Base-by-base conservation (phyloP, 2,797 vertebrate genomes). In the Chromobotia macracanthus region DNA sequence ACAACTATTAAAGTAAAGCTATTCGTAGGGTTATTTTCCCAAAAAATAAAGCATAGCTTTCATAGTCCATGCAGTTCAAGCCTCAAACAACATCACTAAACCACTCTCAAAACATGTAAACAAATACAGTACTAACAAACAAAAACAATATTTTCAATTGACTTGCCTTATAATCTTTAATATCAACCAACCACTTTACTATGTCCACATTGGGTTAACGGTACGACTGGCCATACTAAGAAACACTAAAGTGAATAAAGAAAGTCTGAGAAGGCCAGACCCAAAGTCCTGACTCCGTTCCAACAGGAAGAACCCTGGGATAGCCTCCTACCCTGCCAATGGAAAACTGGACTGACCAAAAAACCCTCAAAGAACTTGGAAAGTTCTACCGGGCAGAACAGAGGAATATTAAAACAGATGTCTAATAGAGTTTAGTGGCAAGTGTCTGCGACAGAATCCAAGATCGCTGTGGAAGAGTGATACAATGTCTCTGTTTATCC, bases 351-450 rank as follows among this genome's bases (percentile, higher is more conserved):
- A 94, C 89, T 91, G 91, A 94, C 90, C 92, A 93, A 85, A 93
- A 93, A 94, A 95, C 93, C 93, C 94, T 94, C 93, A 94, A 88
- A 91, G 90, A 92, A 92, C 91, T 93, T 94, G 93, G 92, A 94
- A 90, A 90, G 88, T 88, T 92, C 88, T 85, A 86, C 86, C 87
- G 86, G 92, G 90, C 93, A 92, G 91, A 93, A 92, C 90, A 89
- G 89, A 77, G 87, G 87, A 90, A 93, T 91, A 93, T 93, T 94
- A 93, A 94, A 94, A 90, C 93, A 94, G 91, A 93, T 93, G 93
- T 92, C 91, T 94, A 92, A 94, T 93, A 88, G 91, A 91, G 90
- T 93, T 93, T 89, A 90, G 92, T 92, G 92, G 93, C 94, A 94
- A 94, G 93, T 95, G 94, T 94, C 90, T 93, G 87, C 87, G 81